phyloP scores from a whole-genome alignment of 2,888 invertebrate genomes.

The Brenthis daphne region DNA sequence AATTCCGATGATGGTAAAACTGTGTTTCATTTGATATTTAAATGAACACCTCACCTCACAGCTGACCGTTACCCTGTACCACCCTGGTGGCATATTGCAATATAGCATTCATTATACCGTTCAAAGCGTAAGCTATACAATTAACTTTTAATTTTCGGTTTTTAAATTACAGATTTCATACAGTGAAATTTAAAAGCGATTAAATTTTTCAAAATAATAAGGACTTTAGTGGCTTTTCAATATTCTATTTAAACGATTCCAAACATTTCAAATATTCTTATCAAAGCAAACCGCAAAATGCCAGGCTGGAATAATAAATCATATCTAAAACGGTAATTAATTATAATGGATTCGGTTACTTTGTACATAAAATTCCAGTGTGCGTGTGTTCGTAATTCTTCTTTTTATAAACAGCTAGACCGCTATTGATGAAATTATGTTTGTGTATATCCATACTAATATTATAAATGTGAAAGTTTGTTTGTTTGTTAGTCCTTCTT shows the following conservation, averaged over 20 bases:
- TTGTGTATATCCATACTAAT: too few relatives aligned
- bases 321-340: slow-evolving; percentile 16
- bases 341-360: slow-evolving; percentile 11
- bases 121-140: too few relatives aligned
- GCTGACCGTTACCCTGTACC: neutral
- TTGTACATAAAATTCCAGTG: neutral
- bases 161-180: too few relatives aligned
- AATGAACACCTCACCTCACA: neutral
- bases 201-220: neutral
- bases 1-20: neutral
- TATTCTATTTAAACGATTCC: slow-evolving; percentile 1
- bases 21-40: slow-evolving; percentile 1
- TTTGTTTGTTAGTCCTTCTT: too few relatives aligned
- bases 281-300: slow-evolving; percentile 12
- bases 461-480: too few relatives aligned
- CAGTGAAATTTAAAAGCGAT: too few relatives aligned
- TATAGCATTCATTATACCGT: too few relatives aligned
- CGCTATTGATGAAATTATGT: too few relatives aligned
- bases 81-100: neutral
- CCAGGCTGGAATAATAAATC: slow-evolving; percentile 14
- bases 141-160: too few relatives aligned
- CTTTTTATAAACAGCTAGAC: too few relatives aligned
- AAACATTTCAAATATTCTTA: slow-evolving; percentile 11
- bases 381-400: too few relatives aligned
- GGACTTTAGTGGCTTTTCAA: neutral